Base-by-base conservation (phyloP, 2,888 invertebrate genomes). In the Aspidapion aeneum region DNA sequence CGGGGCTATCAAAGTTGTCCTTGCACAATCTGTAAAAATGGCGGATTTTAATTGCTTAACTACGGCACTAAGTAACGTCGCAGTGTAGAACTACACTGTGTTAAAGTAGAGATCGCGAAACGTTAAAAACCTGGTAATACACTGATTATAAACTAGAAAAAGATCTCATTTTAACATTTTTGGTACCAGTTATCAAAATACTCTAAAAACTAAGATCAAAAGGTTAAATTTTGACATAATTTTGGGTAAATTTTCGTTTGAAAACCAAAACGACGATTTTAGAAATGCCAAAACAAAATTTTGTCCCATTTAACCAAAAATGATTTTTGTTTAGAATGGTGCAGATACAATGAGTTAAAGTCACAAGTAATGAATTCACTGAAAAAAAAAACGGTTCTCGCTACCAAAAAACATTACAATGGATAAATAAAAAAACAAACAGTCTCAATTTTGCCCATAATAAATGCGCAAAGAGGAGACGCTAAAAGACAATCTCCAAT, bases 391-490 rank as follows among this genome's bases (percentile, higher is more conserved):
- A n/a, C n/a, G n/a, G n/a, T 35, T 35, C 5, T 7, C 35, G 12
- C 35, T 35, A 35, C 35, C 35, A 35, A 35, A 35, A 35, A 35
- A 3, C 35, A 35, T 35, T 12, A 35, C 35, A 35, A 35, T 35
- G 3, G 3, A 3, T 35, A 35, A 35, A 35, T 12, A 35, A 35
- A 35, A 35, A 35, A 35, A 35, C 35, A 35, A 35, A 35, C 35
- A 76, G 79, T 84, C 84, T 83, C 88, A 86, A 87, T 86, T 88
- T 88, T 87, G 87, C 88, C 86, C 86, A 69, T 63, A 35, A 12
- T 35, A 12, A 35, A 35, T 61, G 66, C 89, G 90, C 90, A 91
- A 91, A 91, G 91, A 91, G 91, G 90, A 91, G 90, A 90, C 89
- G 90, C 90, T 90, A 87, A 86, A 54, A 88, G 84, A 60, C 55